Conservation (phyloP, 1,140 invertebrate genomes). For the Hestina assimilis region DNA sequence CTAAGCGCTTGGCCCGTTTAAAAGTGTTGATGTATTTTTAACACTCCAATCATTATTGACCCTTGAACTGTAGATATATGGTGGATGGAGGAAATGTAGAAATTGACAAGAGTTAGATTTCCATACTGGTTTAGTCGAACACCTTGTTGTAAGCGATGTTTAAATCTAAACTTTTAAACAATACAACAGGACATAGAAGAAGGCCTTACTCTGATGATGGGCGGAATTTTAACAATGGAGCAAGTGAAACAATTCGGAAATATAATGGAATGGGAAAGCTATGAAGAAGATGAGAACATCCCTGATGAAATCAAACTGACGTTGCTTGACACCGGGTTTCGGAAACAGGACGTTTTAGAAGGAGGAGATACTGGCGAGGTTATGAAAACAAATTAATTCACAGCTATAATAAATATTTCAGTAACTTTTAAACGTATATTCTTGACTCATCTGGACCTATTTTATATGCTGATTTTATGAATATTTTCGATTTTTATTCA, state of each 20-base stretch:
- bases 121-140: too few relatives aligned
- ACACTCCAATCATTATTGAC: too few relatives aligned
- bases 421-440: not conserved
- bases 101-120: too few relatives aligned
- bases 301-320: constrained; percentile 66
- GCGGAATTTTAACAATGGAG: constrained; percentile 75
- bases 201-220: constrained; percentile 81
- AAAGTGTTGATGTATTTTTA: too few relatives aligned
- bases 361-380: constrained; percentile 44
- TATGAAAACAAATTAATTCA: not conserved
- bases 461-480: too few relatives aligned
- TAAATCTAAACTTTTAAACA: not conserved
- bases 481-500: too few relatives aligned
- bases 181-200: constrained; percentile 67
- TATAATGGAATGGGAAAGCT: constrained; percentile 76
- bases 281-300: constrained; percentile 62
- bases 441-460: too few relatives aligned
- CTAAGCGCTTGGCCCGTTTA: too few relatives aligned
- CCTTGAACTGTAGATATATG: too few relatives aligned
- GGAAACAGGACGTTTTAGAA: constrained; percentile 24
- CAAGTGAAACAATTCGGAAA: constrained; percentile 69
- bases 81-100: too few relatives aligned
- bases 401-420: not conserved
- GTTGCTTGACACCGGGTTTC: constrained; percentile 40
- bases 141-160: not conserved